Evolutionary conservation across 2,113 vertebrate species (phyloP).

Genomic region (Oxygymnocypris stewartii): DNA sequence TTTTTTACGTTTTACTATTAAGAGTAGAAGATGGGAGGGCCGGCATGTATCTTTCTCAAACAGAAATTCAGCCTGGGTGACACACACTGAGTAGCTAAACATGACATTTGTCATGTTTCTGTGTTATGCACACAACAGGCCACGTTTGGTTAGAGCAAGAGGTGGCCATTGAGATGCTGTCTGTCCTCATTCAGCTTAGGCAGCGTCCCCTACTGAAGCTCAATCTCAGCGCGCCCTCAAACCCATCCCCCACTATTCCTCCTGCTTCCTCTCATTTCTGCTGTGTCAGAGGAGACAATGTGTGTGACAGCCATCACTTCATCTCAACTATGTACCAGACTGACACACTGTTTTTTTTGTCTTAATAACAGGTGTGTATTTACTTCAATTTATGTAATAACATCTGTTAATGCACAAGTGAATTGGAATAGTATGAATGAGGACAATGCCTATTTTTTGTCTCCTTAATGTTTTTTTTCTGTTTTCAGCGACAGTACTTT

Average conservation of each 20-base stretch:
- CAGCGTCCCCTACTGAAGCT: constrained; percentile 36
- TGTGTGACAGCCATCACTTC: constrained; percentile 50
- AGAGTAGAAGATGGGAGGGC: background rate
- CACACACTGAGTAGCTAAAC: constrained; percentile 8
- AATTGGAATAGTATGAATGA: background rate
- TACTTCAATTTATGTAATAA: background rate
- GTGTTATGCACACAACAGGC: background rate
- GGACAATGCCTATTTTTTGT: background rate
- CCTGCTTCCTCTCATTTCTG: constrained; percentile 53
- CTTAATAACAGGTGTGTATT: constrained; percentile 1
- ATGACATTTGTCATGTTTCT: constrained; percentile 31
- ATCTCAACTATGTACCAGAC: background rate
- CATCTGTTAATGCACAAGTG: background rate
- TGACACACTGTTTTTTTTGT: constrained; percentile 23
- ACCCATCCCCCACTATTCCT: constrained; percentile 14
- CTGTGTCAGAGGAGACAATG: constrained; percentile 56
- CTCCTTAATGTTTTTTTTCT: background rate
- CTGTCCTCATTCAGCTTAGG: constrained; percentile 34
- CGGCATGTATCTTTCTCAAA: constrained; percentile 3
- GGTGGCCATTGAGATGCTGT: constrained; percentile 49
- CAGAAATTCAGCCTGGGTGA: background rate
- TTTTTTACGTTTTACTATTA: background rate
- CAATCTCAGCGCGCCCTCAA: constrained; percentile 31
- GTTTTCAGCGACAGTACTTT: background rate
- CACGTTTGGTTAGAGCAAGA: constrained; percentile 16